Evolutionary conservation across 2,888 invertebrate species (phyloP).

Genomic region (Lottia gigantea): DNA sequence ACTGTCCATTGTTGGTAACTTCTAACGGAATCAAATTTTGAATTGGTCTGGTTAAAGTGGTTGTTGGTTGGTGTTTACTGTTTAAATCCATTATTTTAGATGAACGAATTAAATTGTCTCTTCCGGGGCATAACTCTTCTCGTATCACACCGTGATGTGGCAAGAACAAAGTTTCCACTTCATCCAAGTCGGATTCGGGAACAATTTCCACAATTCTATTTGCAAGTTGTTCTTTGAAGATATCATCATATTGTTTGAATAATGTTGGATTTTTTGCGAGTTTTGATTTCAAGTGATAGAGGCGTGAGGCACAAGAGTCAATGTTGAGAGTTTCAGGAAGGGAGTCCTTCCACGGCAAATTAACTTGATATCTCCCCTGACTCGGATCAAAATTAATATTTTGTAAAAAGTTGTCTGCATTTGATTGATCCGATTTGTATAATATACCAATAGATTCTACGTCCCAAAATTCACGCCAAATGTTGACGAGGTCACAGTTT

Average conservation of each 20-base stretch:
- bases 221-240: not conserved
- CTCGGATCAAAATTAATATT: not conserved
- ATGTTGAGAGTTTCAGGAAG: not conserved
- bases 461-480: not conserved
- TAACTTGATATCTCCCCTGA: not conserved
- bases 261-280: not conserved
- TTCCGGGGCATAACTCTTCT: not conserved
- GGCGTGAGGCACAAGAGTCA: conserved; percentile 2
- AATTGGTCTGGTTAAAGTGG: too few species aligned
- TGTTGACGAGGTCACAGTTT: too few species aligned
- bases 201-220: not conserved
- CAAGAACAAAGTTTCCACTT: not conserved
- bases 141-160: conserved; percentile 7
- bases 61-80: too few species aligned
- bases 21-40: too few species aligned
- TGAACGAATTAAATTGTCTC: too few species aligned
- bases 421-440: too few species aligned
- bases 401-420: not conserved
- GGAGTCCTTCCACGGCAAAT: conserved; percentile 6
- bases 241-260: conserved; percentile 2
- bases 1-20: too few species aligned
- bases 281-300: not conserved
- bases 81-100: too few species aligned
- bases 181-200: not conserved
- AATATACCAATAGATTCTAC: conserved; percentile 1